Conservation (phyloP, 2,113 vertebrate genomes). For the Chaenocephalus aceratus region DNA sequence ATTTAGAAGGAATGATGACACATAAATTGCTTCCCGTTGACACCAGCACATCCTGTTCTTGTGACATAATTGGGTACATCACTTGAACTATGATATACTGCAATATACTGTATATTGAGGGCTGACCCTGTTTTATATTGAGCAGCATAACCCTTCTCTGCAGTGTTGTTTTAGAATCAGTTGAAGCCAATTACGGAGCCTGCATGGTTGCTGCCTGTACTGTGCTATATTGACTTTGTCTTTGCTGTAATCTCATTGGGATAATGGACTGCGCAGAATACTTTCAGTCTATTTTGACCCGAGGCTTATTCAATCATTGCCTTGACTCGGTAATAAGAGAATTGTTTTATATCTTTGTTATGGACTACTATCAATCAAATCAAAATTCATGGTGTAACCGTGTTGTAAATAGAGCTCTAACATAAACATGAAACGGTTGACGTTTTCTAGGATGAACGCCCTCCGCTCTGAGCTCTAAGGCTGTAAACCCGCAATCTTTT, state of each 20-base stretch:
- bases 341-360: constrained; percentile 24
- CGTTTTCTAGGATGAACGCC: not conserved
- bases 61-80: no score
- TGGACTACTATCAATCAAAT: constrained; percentile 6
- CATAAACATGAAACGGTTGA: constrained; percentile 1
- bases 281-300: constrained; percentile 40
- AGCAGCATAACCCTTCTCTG: no score
- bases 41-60: no score
- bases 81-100: no score
- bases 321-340: constrained; percentile 42
- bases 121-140: no score
- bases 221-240: constrained; percentile 31
- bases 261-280: constrained; percentile 56
- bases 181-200: constrained; percentile 2
- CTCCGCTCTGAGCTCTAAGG: not conserved
- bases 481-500: constrained; percentile 40
- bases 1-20: no score
- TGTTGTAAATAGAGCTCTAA: not conserved
- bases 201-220: constrained; percentile 11
- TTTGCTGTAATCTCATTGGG: constrained; percentile 54
- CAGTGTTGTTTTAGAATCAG: not conserved
- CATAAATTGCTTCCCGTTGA: no score
- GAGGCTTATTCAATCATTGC: constrained; percentile 35
- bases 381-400: constrained; percentile 1
- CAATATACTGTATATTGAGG: no score